Conservation (phyloP, 2,888 invertebrate genomes). For the Mesodorylaimus sp. region DNA sequence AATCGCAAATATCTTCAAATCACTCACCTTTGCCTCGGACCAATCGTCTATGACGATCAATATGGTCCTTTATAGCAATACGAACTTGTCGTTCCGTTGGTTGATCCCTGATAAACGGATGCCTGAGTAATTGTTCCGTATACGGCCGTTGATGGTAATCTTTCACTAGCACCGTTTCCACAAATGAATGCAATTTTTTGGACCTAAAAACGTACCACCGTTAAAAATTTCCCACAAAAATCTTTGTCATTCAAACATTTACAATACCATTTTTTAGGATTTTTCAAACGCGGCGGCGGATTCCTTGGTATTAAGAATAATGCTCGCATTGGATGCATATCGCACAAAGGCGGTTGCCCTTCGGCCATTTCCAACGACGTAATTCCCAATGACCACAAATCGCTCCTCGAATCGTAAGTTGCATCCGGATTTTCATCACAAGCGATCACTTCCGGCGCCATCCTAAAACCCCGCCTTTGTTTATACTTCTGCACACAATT, state of each 20-base stretch:
- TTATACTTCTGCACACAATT: not conserved
- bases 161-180: constrained; percentile 93
- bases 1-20: not conserved
- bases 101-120: constrained; percentile 93
- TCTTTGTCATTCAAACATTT: not conserved
- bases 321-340: constrained; percentile 98
- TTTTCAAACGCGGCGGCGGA: constrained; percentile 82
- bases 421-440: constrained; percentile 99
- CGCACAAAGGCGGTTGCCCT: constrained; percentile 94
- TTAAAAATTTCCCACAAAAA: constrained; percentile 7
- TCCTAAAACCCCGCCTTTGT: constrained; percentile 33
- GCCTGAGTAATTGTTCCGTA: constrained; percentile 89
- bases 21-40: constrained; percentile 11
- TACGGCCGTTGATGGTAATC: constrained; percentile 96
- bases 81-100: constrained; percentile 93
- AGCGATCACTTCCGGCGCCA: constrained; percentile 98
- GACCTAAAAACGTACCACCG: constrained; percentile 34
- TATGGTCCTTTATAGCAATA: constrained; percentile 96
- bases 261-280: constrained; percentile 31
- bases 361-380: constrained; percentile 99
- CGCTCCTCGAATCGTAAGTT: constrained; percentile 68
- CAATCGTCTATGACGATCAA: constrained; percentile 48
- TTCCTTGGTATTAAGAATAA: constrained; percentile 86
- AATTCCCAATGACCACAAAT: constrained; percentile 54
- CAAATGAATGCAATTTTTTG: constrained; percentile 83